Evolutionary conservation across 2,113 vertebrate species (phyloP).

Genomic region (Motacilla alba): DNA sequence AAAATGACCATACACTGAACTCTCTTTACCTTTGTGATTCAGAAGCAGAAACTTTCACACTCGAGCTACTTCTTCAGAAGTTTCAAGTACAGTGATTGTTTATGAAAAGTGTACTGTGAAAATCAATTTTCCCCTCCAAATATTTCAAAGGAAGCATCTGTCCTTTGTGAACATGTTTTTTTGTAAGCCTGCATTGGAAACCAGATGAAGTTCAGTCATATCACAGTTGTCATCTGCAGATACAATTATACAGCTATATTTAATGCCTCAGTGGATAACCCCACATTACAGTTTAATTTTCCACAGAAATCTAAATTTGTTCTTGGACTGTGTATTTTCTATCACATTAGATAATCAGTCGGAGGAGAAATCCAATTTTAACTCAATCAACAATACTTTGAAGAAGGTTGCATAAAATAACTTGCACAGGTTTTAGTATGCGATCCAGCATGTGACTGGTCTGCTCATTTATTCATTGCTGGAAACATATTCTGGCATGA

Average conservation of each 20-base stretch:
- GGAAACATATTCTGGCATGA: not conserved
- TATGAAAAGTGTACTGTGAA: not conserved
- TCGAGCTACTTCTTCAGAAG: not conserved
- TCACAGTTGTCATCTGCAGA: slow-evolving; percentile 20
- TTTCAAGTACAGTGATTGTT: not conserved
- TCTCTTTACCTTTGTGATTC: not conserved
- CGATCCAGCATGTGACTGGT: not conserved
- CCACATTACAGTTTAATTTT: slow-evolving; percentile 66
- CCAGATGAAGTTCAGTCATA: not conserved
- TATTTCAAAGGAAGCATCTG: not conserved
- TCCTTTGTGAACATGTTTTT: not conserved
- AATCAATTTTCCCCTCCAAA: slow-evolving; percentile 14
- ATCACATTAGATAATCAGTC: slow-evolving; percentile 68
- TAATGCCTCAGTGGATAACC: slow-evolving; percentile 58
- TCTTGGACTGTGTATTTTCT: slow-evolving; percentile 67
- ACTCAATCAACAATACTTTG: slow-evolving; percentile 57
- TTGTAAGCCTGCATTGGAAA: not conserved
- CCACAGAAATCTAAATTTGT: slow-evolving; percentile 66
- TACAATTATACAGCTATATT: slow-evolving; percentile 58
- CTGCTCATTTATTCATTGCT: not conserved
- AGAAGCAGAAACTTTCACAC: not conserved
- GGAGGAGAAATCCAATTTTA: slow-evolving; percentile 73
- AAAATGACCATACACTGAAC: not conserved
- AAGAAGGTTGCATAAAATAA: not conserved
- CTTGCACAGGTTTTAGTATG: not conserved